These are phyloP conservation scores for Cerceris ruficornis DNA, from an alignment of 2,888 invertebrate species.

Conservation along the genomic window DNA sequence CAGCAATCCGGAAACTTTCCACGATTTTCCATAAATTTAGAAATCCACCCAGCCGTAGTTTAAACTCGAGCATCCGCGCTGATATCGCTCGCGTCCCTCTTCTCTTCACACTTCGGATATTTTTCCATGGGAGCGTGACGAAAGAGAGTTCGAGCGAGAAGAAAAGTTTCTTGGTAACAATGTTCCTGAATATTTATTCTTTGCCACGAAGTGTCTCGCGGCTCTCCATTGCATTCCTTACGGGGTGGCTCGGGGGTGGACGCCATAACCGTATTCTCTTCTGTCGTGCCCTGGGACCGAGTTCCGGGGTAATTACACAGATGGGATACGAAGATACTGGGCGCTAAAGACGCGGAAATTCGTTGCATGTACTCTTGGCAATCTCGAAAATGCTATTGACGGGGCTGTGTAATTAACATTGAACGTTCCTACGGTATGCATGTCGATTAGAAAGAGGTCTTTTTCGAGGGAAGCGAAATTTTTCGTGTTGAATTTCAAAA, in stretches of 20 bases:
- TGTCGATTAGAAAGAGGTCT: not conserved
- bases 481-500: not conserved
- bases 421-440: not conserved
- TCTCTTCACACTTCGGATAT: not conserved
- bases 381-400: constrained; percentile 28
- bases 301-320: constrained; percentile 41
- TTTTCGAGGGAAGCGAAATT: not conserved
- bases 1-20: not conserved
- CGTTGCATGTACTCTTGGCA: constrained; percentile 23
- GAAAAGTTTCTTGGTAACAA: constrained; percentile 15
- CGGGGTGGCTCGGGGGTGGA: constrained; percentile 3
- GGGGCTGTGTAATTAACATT: constrained; percentile 25
- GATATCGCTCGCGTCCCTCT: no score
- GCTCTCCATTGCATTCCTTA: not conserved
- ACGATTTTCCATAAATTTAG: constrained; percentile 17
- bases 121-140: not conserved
- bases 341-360: constrained; percentile 39
- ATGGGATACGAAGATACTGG: constrained; percentile 41
- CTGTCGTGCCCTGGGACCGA: not conserved
- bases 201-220: no score
- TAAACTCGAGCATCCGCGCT: no score
- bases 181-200: constrained; percentile 11
- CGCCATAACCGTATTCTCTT: constrained; percentile 7
- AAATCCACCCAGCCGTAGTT: not conserved
- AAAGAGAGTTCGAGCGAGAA: not conserved